Evolutionary conservation across 2,888 invertebrate genomes (phyloP).

Genomic region (Hofmannophila pseudospretella): DNA sequence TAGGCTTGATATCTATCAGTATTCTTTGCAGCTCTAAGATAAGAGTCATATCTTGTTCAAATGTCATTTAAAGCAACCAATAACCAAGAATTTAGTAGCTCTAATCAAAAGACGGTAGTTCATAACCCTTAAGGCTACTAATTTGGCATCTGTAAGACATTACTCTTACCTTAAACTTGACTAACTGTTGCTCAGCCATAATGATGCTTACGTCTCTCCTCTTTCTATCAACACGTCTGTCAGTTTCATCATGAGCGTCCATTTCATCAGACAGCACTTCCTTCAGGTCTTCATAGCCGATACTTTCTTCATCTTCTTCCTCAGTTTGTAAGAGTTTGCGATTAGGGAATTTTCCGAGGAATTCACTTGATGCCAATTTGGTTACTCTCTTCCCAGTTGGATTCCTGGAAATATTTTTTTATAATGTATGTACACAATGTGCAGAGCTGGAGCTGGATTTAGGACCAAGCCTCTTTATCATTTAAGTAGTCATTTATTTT

Average conservation of each 20-base stretch:
- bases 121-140: too few relatives aligned
- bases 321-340: conserved; percentile 46
- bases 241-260: conserved; percentile 35
- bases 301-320: conserved; percentile 35
- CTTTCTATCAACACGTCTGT: conserved; percentile 29
- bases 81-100: too few relatives aligned
- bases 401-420: conserved; percentile 25
- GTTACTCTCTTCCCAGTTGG: conserved; percentile 7
- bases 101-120: too few relatives aligned
- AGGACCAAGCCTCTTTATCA: too few relatives aligned
- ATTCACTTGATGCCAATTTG: not conserved
- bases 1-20: too few relatives aligned
- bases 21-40: too few relatives aligned
- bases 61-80: too few relatives aligned
- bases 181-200: not conserved
- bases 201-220: conserved; percentile 21
- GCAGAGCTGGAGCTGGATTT: too few relatives aligned
- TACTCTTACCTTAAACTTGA: not conserved
- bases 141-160: too few relatives aligned
- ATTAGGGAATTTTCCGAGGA: conserved; percentile 8
- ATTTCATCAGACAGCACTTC: conserved; percentile 40
- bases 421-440: too few relatives aligned
- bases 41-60: too few relatives aligned
- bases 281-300: conserved; percentile 46
- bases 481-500: too few relatives aligned